Evolutionary conservation across 1,140 invertebrate genomes (phyloP), one percentile per base, ranked within the genome.

Genomic region (Drosophila fuyamai): DNA sequence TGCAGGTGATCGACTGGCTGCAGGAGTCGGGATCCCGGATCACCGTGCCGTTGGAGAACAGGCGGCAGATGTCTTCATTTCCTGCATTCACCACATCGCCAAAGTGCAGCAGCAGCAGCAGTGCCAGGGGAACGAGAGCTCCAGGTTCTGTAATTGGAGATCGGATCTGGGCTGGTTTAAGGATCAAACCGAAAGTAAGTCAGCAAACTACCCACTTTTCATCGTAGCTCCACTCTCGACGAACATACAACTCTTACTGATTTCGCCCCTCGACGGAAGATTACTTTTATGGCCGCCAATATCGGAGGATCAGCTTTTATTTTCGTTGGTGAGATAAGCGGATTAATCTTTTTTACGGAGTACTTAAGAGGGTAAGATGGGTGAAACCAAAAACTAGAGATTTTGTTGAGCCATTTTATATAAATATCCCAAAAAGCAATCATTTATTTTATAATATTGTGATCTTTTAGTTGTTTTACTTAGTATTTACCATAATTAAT

Each of bases 11-110:
- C 12, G 73, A 91, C 2, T 73, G 58, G 18, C 74, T 58, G 47
- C 90, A 91, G 10, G 84, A 86, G 4, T 82, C 84, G 12, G 90
- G 90, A 53, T 86, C 76, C 0, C 76, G 53, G 18, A 91, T 63
- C 5, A 78, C 59, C 1, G 84, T 90, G 9, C 43, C 43, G 8
- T 91, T 66, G 1, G 66, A n/a, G 16, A 91, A 91, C 23, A 91
- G 2, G 0, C 48, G 44, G 41, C 89, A 91, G 27, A 90, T 86
- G 32, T 90, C 81, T 1, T 66, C 79, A 2, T 50, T 46, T 12
- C 46, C 32, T 12, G 18, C 61, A 16, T 16, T 18, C 0, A 2
- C 44, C 10, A 13, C 5, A 29, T n/a, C 41, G 8, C 41, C 13
- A 41, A 7, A 8, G 2, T 50, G 59, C 1, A 79, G 41, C 1